Evolutionary conservation across 2,797 vertebrate genomes (phyloP), one percentile per base, ranked within the genome.

Genomic region (Chelonia mydas): DNA sequence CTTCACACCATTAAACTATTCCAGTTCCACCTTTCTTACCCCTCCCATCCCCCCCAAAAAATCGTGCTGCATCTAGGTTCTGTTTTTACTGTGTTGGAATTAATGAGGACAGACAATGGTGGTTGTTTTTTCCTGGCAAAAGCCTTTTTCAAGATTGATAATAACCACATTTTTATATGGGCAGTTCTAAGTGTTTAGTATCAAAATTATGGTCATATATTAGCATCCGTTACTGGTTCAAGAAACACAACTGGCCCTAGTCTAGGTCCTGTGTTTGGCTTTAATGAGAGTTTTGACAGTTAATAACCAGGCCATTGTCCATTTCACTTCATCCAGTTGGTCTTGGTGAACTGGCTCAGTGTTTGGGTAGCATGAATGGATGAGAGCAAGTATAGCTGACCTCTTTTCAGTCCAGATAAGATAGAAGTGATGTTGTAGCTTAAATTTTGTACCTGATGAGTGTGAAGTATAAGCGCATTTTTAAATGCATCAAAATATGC

Each of bases 41-140:
- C 54, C 9, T 51, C 28, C 77, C 80, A 84, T 83, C 10, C 54
- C 89, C 21, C 9, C 45, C 78, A 91, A 13, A 89, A 86, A 68
- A 11, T 0, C 72, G 11, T 50, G 12, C 28, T 57, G 5, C 5
- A 33, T 91, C 68, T 47, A 41, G n/a, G 2, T 13, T 83, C 65
- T 74, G 25, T 57, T 47, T 90, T 53, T 6, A 11, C 2, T 41
- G 2, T 45, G 25, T 1, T 57, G 59, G 21, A 16, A 51, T 0
- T 49, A 3, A 80, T 41, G 16, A 92, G 6, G 0, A 76, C 5
- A 51, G 17, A 78, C 78, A 54, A 2, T 6, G 3, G 1, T 80
- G 50, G 45, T 51, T 80, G 5, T 72, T 37, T 23, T 68, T 45
- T 76, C 3, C 0, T 0, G 79, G 53, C 0, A 1, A 7, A 91